Percentiles rank a stretch among this genome's conserved stretches.
These are phyloP conservation scores for Noturus placidus DNA, from an alignment of 2,113 vertebrate genomes.

Conservation along the genomic window DNA sequence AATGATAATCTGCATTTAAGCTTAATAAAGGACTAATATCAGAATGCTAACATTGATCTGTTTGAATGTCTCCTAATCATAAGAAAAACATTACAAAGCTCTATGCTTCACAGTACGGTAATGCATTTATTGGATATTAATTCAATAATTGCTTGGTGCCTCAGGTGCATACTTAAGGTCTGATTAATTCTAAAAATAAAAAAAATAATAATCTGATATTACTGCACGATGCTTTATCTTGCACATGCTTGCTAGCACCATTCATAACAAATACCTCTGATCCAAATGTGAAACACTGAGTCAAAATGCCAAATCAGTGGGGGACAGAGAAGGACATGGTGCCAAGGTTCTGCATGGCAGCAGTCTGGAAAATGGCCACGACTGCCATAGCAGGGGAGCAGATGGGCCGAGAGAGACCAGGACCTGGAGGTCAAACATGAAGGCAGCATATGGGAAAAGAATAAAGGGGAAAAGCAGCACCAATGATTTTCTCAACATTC, in stretches of 20 bases:
- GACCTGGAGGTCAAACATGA: slow-evolving; percentile 26
- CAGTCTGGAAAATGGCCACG: slow-evolving; percentile 38
- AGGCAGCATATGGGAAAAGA: slow-evolving; percentile 46
- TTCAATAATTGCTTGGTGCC: neutral
- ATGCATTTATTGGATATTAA: neutral
- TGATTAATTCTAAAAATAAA: neutral
- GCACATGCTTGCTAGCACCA: neutral
- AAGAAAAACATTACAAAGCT: neutral
- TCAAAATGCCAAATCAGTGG: neutral
- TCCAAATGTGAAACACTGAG: slow-evolving; percentile 8
- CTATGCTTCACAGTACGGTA: neutral
- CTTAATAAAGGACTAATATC: neutral
- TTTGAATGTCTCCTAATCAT: neutral
- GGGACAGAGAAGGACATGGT: slow-evolving; percentile 16
- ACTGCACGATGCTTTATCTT: neutral
- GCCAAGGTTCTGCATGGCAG: slow-evolving; percentile 26
- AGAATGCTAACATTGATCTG: neutral
- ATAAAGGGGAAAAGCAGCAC: neutral
- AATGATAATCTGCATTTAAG: neutral
- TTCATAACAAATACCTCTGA: neutral
- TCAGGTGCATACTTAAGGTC: neutral
- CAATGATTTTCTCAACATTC: neutral
- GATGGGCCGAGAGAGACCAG: slow-evolving; percentile 42
- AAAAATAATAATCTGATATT: neutral
- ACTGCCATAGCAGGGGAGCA: slow-evolving; percentile 38